Evolutionary conservation across 2,797 vertebrate species (phyloP).

Genomic region (Hypotaenidia philippensis): DNA sequence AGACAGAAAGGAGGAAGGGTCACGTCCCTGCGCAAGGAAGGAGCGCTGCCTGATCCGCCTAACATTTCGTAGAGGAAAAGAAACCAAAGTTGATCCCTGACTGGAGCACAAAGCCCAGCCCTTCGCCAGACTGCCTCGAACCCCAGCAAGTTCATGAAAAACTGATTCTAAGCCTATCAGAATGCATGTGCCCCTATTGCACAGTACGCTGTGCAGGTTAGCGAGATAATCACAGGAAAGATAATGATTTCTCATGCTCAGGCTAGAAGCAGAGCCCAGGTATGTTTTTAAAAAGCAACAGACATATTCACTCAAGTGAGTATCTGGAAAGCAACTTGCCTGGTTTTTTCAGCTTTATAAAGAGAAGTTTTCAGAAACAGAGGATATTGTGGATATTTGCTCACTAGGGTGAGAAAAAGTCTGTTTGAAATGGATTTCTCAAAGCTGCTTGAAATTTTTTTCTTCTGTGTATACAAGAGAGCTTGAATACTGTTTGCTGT

Average conservation of each 20-base stretch:
- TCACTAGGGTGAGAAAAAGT: neutral
- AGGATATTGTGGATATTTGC: neutral
- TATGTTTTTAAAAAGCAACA: neutral
- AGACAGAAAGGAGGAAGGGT: accelerated
- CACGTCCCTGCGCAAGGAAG: accelerated
- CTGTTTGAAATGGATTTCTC: neutral
- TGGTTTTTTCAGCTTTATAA: neutral
- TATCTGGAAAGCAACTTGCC: neutral
- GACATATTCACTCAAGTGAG: neutral
- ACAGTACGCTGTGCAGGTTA: neutral
- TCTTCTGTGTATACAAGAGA: neutral
- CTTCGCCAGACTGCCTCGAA: neutral
- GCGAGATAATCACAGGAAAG: accelerated
- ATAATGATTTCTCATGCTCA: neutral
- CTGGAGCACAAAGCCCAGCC: neutral
- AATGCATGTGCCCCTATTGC: neutral
- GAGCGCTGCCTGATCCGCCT: accelerated
- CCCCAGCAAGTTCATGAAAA: neutral
- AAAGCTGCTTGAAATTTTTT: neutral
- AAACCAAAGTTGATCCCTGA: neutral
- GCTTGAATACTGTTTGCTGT: neutral
- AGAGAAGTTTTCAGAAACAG: neutral
- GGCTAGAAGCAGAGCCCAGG: neutral
- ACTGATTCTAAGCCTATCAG: neutral
- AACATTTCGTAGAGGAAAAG: neutral